Conservation (phyloP, 1,140 invertebrate species). For the Heliconius hermathena region DNA sequence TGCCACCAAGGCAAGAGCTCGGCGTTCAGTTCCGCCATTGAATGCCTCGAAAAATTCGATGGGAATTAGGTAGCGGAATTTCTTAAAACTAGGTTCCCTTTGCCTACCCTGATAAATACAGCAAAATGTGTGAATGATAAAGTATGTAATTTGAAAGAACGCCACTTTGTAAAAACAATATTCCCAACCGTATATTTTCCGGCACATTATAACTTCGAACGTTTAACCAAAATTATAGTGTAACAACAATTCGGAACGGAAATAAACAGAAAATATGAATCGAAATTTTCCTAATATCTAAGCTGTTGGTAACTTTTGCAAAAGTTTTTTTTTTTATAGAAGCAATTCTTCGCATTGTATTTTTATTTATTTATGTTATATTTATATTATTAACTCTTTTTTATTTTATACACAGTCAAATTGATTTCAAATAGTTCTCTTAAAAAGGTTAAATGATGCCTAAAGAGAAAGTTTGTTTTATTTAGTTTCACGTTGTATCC, state of each 20-base stretch:
- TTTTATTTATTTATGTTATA: background rate
- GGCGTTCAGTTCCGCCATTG: too few relatives aligned
- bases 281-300: constrained; percentile 2
- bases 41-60: too few relatives aligned
- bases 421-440: too few relatives aligned
- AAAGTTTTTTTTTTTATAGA: background rate
- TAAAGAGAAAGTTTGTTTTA: too few relatives aligned
- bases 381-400: background rate
- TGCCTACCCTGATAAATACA: too few relatives aligned
- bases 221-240: constrained; percentile 16
- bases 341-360: background rate
- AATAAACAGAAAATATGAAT: constrained; percentile 27
- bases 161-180: constrained; percentile 1
- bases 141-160: background rate
- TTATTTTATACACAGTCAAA: too few relatives aligned
- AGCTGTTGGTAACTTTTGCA: background rate
- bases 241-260: constrained; percentile 17
- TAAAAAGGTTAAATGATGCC: too few relatives aligned
- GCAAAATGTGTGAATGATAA: background rate
- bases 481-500: too few relatives aligned
- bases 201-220: constrained; percentile 6
- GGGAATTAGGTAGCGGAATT: too few relatives aligned
- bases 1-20: too few relatives aligned
- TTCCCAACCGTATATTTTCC: background rate
- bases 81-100: too few relatives aligned